Conservation (phyloP, 2,113 vertebrate genomes). For the Sander lucioperca region DNA sequence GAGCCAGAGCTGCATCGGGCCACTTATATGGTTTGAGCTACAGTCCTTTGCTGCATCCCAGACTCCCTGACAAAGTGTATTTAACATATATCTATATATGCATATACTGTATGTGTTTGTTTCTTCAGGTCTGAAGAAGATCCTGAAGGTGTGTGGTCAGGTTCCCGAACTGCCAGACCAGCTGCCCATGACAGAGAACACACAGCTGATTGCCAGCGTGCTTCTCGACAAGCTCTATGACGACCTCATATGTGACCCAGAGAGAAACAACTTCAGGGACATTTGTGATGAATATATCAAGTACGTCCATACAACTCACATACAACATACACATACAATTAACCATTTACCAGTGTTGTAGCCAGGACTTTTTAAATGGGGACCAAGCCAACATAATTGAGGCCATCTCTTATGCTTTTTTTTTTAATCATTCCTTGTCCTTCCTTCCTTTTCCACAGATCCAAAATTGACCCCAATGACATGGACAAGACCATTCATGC, state of each 20-base stretch:
- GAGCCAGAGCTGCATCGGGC: conserved; percentile 53
- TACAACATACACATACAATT: too few species aligned
- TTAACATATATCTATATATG: not conserved
- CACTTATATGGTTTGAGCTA: not conserved
- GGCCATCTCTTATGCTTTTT: not conserved
- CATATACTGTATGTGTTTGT: conserved; percentile 17
- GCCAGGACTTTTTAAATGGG: not conserved
- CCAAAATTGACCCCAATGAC: conserved; percentile 94
- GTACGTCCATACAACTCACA: conserved; percentile 78
- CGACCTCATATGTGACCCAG: conserved; percentile 93
- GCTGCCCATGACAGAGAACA: conserved; percentile 93
- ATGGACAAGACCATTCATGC: conserved; percentile 98
- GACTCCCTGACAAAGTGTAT: not conserved
- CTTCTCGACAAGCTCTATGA: conserved; percentile 94
- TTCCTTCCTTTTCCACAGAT: conserved; percentile 77
- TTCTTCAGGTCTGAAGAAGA: conserved; percentile 92
- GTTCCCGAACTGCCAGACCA: conserved; percentile 93
- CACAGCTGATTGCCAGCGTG: conserved; percentile 93
- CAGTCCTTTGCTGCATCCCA: not conserved
- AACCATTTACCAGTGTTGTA: not conserved
- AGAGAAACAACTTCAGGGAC: conserved; percentile 91
- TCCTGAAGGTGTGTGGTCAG: conserved; percentile 95
- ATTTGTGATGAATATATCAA: conserved; percentile 94
- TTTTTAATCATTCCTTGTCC: not conserved
- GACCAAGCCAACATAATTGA: not conserved